Conservation (phyloP, 2,113 vertebrate species). For the Micronycteris hirsuta region DNA sequence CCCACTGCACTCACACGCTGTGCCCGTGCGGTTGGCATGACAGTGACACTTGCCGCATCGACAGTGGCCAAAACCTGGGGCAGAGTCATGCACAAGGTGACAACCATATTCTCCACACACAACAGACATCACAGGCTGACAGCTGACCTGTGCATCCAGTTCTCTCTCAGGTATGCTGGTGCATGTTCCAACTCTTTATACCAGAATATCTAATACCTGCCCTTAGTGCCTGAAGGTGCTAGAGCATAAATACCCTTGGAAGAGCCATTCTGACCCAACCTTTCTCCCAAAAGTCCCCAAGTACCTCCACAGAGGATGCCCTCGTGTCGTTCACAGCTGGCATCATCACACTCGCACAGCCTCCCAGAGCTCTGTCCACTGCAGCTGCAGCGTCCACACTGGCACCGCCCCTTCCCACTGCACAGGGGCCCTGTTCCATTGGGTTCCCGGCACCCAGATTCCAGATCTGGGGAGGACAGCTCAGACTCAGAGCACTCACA, state of each 20-base stretch:
- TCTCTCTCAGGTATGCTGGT: background rate
- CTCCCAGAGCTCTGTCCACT: constrained; percentile 64
- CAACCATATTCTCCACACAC: background rate
- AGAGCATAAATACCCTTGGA: background rate
- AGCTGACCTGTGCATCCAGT: background rate
- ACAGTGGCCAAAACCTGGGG: constrained; percentile 78
- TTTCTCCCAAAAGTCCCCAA: background rate
- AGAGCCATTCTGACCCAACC: background rate
- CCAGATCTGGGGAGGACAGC: constrained; percentile 48
- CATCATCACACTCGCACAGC: constrained; percentile 81
- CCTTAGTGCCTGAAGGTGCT: background rate
- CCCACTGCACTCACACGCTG: constrained; percentile 77
- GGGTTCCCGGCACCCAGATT: constrained; percentile 68
- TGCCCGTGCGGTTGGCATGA: constrained; percentile 64
- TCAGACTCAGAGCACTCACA: constrained; percentile 79
- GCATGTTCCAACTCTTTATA: background rate
- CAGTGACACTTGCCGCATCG: constrained; percentile 80
- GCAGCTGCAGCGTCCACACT: constrained; percentile 82
- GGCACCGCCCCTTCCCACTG: constrained; percentile 79
- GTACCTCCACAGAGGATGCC: constrained; percentile 81
- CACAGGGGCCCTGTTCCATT: constrained; percentile 74
- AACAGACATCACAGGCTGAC: background rate
- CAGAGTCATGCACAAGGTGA: background rate
- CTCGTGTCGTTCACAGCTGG: constrained; percentile 75
- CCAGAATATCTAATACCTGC: background rate